Base-by-base conservation (phyloP, 2,797 vertebrate species). In the Aythya fuligula region DNA sequence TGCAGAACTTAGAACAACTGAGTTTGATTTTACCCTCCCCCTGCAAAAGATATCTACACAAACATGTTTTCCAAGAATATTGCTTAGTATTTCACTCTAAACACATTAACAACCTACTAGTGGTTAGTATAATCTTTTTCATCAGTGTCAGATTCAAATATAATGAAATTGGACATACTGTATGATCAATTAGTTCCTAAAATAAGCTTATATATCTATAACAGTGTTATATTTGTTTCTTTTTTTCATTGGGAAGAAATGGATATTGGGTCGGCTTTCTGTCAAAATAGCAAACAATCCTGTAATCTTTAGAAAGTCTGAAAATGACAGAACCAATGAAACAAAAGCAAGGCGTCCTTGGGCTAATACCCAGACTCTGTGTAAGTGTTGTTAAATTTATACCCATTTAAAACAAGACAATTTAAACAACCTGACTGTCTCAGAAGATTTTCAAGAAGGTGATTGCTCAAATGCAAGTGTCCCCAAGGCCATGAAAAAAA, bases 111-210 rank as follows among this genome's bases (percentile, higher is more conserved):
- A 81, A 66, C 22, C 66, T 83, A 73, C 65, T 45, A 49, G 13
- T 27, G 62, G 34, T 89, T 80, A 94, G 21, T 72, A 88, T 75
- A 92, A 89, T 85, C 71, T 84, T 82, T 87, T 92, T 85, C 43
- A 94, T 71, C 30, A 79, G 18, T 49, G 41, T 91, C 34, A 72
- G 62, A 91, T 73, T 47, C 21, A 38, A 16, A 39, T 87, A 57
- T 80, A 96, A 95, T 91, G 17, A 94, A 96, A 97, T 77, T 62
- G 81, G 67, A 72, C 71, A 39, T 77, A 45, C 16, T 78, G 12
- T 78, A 49, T 34, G 82, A 91, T 89, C 69, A 95, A 49, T 94
- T 92, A 90, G 64, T 94, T 97, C 64, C 82, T 91, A 90, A 91
- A 82, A 89, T 76, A 94, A 83, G 76, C 67, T 79, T 91, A 58